Conservation (phyloP, 2,113 vertebrate species). For the Parus major region DNA sequence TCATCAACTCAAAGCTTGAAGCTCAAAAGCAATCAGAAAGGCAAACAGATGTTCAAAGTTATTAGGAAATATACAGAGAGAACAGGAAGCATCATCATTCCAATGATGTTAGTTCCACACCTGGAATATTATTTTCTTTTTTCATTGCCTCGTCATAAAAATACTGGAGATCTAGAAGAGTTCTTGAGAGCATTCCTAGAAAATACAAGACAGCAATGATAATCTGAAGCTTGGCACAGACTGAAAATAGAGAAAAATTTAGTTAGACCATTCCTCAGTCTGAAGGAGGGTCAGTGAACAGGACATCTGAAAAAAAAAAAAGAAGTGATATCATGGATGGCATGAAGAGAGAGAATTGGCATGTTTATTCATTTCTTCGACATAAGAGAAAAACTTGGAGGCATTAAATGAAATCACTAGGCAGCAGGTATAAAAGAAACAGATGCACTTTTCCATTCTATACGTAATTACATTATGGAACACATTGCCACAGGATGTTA, state of each 20-base stretch:
- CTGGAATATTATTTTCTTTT: background rate
- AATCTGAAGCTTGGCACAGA: background rate
- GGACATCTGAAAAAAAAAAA: background rate
- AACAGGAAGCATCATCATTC: background rate
- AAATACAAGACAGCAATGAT: background rate
- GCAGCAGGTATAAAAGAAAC: background rate
- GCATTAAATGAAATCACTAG: background rate
- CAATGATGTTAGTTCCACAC: background rate
- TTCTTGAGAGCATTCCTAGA: background rate
- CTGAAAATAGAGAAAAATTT: background rate
- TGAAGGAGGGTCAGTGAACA: background rate
- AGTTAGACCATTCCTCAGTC: background rate
- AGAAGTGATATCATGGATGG: background rate
- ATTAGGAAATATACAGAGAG: background rate
- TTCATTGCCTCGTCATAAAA: background rate
- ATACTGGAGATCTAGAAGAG: background rate
- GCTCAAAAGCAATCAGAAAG: background rate
- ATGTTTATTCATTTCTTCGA: background rate
- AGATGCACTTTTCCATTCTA: background rate
- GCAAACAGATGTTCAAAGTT: background rate
- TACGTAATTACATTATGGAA: background rate
- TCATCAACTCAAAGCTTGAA: background rate
- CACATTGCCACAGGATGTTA: background rate
- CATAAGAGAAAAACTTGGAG: background rate
- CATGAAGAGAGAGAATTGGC: background rate